A percentile compares a stretch with the other conserved stretches of the same genome.
Conservation (phyloP, 2,113 vertebrate genomes). For the Dipodomys ordii region DNA sequence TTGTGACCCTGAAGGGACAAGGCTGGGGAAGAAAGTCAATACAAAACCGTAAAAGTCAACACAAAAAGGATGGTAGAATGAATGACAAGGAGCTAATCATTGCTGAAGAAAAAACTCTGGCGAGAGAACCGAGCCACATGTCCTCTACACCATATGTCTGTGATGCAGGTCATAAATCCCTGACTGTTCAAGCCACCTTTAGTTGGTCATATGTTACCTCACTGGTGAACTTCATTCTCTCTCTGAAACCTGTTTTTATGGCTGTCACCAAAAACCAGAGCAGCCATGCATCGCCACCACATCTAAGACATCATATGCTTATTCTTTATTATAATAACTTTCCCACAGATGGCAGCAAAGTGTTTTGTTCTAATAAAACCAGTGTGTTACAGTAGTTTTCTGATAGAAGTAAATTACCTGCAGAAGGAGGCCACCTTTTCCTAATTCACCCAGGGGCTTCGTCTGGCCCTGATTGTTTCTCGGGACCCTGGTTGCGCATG, state of each 20-base stretch:
- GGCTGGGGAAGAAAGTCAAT: neutral
- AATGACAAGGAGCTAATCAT: neutral
- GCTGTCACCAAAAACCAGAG: neutral
- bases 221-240: neutral
- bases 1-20: neutral
- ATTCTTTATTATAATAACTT: conserved; percentile 68
- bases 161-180: neutral
- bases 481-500: fast-evolving
- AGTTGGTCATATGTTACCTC: neutral
- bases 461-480: neutral
- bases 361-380: conserved; percentile 70
- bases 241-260: conserved; percentile 34
- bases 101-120: neutral
- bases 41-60: neutral
- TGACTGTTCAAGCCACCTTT: neutral
- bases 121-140: neutral
- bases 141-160: neutral
- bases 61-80: neutral
- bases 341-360: conserved; percentile 69
- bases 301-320: conserved; percentile 35
- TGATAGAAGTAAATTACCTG: conserved; percentile 48
- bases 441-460: neutral
- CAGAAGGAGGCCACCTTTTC: conserved; percentile 52
- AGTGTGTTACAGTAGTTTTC: conserved; percentile 56
- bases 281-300: neutral